Base-by-base conservation (phyloP, 2,888 invertebrate species). In the Caenorhabditis panamensis region DNA sequence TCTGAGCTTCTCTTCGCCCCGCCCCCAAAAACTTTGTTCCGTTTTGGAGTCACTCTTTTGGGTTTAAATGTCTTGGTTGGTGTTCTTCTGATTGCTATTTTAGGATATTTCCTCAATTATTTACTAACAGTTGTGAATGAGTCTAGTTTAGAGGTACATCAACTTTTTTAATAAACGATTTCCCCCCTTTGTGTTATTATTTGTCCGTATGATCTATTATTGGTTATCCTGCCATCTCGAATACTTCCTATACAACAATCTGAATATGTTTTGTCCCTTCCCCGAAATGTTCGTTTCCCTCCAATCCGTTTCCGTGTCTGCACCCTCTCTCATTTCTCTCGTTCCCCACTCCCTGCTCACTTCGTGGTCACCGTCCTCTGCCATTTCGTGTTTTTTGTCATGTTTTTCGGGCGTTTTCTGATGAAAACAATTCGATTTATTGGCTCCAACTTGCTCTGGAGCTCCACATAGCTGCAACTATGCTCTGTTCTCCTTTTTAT, bases 401-500 rank as follows among this genome's bases (percentile, higher is more conserved):
- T 56, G 28, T 47, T 49, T 68, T 59, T 47, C 36, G 4, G 41
- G 5, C 41, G 31, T 28, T 51, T 37, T n/a, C 26, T 61, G 69
- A 61, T 69, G 37, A 59, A 61, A 69, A 69, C 53, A 53, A 69
- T 61, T 69, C 69, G 69, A 69, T 69, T 69, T 61, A 69, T 69
- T 69, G 51, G 69, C 69, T 37, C 28, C 69, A 69, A 61, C 37
- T 53, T 51, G 59, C n/a, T 22, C 20, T 31, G 26, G 4, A 6
- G 31, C 31, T 31, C 31, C 31, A 31, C 9, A 31, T 4, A 31
- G 31, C 31, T n/a, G n/a, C n/a, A 51, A 37, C 28, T 16, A 24
- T 66, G 16, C 47, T 47, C 47, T 26, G 2, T 13, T 66, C 47
- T 47, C 47, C 20, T 24, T 54, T 47, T 22, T 16, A 9, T 16